Conservation (phyloP, 2,888 invertebrate genomes). For the Heteromurus nitidus region DNA sequence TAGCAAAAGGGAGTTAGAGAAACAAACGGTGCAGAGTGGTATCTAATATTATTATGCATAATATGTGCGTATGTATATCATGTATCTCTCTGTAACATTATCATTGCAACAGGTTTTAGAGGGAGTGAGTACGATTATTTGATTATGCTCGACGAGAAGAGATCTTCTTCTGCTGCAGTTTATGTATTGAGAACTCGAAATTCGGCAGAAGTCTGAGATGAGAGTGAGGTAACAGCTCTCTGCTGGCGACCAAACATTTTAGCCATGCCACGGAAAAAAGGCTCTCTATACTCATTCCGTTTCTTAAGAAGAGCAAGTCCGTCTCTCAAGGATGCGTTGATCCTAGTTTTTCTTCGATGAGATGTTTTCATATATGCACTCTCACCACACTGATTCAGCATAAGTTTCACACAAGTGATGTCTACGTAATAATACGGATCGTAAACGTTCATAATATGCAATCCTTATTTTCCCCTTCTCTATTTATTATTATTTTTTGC, state of each 20-base stretch:
- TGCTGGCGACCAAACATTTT: slow-evolving; percentile 7
- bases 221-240: not conserved
- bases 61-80: not conserved
- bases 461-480: no score
- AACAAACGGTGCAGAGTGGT: not conserved
- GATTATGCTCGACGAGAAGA: not conserved
- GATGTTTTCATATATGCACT: slow-evolving; percentile 10
- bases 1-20: not conserved
- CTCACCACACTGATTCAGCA: slow-evolving; percentile 1
- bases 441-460: no score
- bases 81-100: not conserved
- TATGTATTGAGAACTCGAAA: not conserved
- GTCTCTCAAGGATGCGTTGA: slow-evolving; percentile 5
- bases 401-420: not conserved
- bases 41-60: not conserved
- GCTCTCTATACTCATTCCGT: not conserved
- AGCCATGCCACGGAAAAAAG: not conserved
- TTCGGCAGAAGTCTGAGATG: not conserved
- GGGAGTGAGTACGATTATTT: slow-evolving; percentile 1
- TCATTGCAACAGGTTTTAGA: slow-evolving; percentile 13
- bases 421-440: no score
- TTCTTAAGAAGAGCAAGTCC: not conserved
- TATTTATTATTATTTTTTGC: no score
- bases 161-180: not conserved
- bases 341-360: no score